Conservation (phyloP, 1,140 invertebrate species). For the Meloidogyne floridensis region DNA sequence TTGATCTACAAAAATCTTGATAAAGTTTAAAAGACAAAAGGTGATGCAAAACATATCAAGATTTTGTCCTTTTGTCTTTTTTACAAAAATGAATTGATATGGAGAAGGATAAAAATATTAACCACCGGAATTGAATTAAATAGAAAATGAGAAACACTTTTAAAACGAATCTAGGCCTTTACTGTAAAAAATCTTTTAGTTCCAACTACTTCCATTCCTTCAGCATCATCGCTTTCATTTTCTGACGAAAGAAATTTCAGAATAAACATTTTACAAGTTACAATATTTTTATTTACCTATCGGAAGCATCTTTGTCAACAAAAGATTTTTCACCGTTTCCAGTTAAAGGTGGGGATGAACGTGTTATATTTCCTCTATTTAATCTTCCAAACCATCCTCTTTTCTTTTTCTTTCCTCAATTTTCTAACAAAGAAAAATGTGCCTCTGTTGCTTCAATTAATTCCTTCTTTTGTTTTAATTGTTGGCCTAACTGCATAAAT, state of each 20-base stretch:
- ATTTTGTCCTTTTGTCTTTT: too few species aligned
- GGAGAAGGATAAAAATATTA: neutral
- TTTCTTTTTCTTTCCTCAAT: slow-evolving; percentile 10
- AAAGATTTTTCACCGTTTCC: slow-evolving; percentile 5
- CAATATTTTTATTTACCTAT: slow-evolving; percentile 10
- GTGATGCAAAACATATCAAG: too few species aligned
- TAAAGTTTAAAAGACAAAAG: too few species aligned
- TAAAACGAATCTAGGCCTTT: neutral
- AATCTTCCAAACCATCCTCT: neutral
- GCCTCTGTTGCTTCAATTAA: slow-evolving; percentile 13
- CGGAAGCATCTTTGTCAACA: slow-evolving; percentile 27
- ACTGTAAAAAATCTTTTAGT: neutral
- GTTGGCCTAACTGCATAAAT: slow-evolving; percentile 21
- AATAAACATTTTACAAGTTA: neutral
- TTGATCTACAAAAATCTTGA: too few species aligned
- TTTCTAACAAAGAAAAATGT: slow-evolving; percentile 25
- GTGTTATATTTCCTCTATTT: slow-evolving; percentile 12
- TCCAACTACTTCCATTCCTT: neutral
- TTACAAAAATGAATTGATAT: too few species aligned
- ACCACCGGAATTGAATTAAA: neutral
- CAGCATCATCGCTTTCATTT: slow-evolving; percentile 25
- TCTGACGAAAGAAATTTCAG: slow-evolving; percentile 21
- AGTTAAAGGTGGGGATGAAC: slow-evolving; percentile 14
- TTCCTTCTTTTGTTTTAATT: neutral
- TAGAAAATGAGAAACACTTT: neutral